These are phyloP conservation scores for Meteorus colon DNA, from an alignment of 2,888 invertebrate species.

Conservation along the genomic window DNA sequence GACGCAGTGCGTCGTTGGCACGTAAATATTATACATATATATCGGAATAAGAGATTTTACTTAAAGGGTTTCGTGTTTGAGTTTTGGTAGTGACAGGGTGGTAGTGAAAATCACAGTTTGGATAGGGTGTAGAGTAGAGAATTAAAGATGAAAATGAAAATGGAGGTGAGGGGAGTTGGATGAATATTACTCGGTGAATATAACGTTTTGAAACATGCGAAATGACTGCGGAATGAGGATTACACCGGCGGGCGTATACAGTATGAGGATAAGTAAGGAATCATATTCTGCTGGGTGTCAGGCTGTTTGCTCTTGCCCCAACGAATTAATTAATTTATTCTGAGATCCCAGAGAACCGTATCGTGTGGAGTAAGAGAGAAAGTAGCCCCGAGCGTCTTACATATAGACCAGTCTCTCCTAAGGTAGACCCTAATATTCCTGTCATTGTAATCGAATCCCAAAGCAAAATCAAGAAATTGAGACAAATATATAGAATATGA, in stretches of 20 bases:
- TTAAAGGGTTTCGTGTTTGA: constrained; percentile 73
- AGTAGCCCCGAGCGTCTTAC: constrained; percentile 40
- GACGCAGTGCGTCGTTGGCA: constrained; percentile 49
- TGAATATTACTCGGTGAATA: constrained; percentile 36
- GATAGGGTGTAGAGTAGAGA: constrained; percentile 32
- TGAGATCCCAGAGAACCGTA: constrained; percentile 59
- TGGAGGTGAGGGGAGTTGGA: constrained; percentile 37
- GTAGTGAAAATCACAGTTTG: constrained; percentile 49
- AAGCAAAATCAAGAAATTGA: not conserved
- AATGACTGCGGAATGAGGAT: constrained; percentile 45
- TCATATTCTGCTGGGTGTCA: constrained; percentile 70
- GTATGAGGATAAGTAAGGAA: constrained; percentile 67
- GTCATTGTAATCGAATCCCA: constrained; percentile 12
- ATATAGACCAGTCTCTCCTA: constrained; percentile 10
- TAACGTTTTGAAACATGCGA: constrained; percentile 36
- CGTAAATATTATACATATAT: constrained; percentile 66
- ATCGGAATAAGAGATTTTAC: constrained; percentile 73
- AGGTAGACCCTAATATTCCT: constrained; percentile 5
- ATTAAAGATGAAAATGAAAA: constrained; percentile 39
- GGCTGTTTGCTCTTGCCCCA: constrained; percentile 66
- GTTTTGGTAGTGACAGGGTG: constrained; percentile 73
- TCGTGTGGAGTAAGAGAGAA: constrained; percentile 33
- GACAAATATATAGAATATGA: not conserved
- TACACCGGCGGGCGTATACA: constrained; percentile 50
- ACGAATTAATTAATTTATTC: constrained; percentile 71